These are phyloP conservation scores for Trachurus trachurus DNA, from an alignment of 2,797 vertebrate genomes.

Conservation along the genomic window DNA sequence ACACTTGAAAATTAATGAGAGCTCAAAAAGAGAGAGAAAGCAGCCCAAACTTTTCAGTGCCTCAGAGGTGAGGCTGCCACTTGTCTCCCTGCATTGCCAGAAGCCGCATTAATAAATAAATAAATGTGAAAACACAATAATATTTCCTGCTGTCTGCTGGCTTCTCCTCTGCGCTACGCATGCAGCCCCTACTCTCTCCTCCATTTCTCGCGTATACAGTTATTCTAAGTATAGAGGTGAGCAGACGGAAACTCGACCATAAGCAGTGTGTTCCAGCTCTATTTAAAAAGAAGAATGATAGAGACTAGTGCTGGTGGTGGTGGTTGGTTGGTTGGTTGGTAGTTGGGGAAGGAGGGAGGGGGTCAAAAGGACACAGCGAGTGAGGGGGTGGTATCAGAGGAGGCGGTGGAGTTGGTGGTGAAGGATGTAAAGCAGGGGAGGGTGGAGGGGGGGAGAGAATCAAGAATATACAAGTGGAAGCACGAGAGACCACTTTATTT, in stretches of 20 bases:
- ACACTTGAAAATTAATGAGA: slow-evolving; percentile 84
- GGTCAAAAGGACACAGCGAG: slow-evolving; percentile 76
- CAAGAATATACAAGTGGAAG: slow-evolving; percentile 91
- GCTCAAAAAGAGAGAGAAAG: slow-evolving; percentile 66
- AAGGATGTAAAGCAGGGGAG: slow-evolving; percentile 74
- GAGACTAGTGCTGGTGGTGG: slow-evolving; percentile 49
- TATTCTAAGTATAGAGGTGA: slow-evolving; percentile 91
- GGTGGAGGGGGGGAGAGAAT: slow-evolving; percentile 60
- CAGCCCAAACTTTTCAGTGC: slow-evolving; percentile 66
- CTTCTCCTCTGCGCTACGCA: slow-evolving; percentile 30
- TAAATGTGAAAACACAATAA: slow-evolving; percentile 47
- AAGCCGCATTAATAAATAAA: slow-evolving; percentile 49
- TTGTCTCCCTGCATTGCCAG: slow-evolving; percentile 47
- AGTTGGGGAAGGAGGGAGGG: slow-evolving; percentile 5
- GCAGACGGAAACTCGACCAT: slow-evolving; percentile 85
- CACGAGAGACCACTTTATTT: slow-evolving; percentile 95
- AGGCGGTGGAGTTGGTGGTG: slow-evolving; percentile 70
- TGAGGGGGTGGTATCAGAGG: slow-evolving; percentile 73
- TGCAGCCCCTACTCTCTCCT: slow-evolving; percentile 51
- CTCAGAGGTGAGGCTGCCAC: slow-evolving; percentile 63
- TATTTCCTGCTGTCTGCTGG: slow-evolving; percentile 63
- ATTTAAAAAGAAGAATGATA: slow-evolving; percentile 84
- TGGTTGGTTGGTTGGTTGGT: neutral
- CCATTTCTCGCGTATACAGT: slow-evolving; percentile 67
- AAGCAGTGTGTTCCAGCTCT: slow-evolving; percentile 85